Evolutionary conservation across 2,888 invertebrate genomes (phyloP), one percentile per base, ranked within the genome.

Genomic region (Leptinotarsa juncta): DNA sequence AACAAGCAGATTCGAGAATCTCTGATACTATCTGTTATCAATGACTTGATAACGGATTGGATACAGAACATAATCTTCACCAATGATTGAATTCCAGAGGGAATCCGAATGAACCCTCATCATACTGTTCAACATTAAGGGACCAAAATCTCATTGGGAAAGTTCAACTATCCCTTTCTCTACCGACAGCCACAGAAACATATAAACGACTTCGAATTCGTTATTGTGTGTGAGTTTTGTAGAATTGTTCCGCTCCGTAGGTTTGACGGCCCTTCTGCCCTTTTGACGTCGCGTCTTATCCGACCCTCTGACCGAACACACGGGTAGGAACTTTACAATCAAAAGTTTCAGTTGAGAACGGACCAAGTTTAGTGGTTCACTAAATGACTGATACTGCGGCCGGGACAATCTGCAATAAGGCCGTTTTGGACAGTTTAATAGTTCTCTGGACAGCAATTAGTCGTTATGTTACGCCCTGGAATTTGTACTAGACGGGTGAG

Each of bases 331-430:
- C 70, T 72, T 73, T 73, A 71, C 76, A 76, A 76, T 76, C 76
- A 76, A 76, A 57, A 76, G 73, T 76, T 73, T 76, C 65, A 73
- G 72, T 72, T 67, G 73, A 73, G 70, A 74, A 67, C 71, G 65
- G 55, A 66, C 65, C 71, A 71, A 76, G 71, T 71, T 73, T 73
- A 73, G 69, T 71, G 73, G 73, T 73, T 73, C 73, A 53, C 72
- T 72, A 72, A 72, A 72, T 75, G 75, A 72, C 50, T 66, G 75
- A 75, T 72, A 76, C 73, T 72, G 76, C 70, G 76, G 73, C 66
- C 71, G 73, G 67, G 57, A 65, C 71, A 71, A 73, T 73, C 71
- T 71, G 71, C 73, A 76, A 72, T 75, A 70, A 75, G 72, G 70
- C 70, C 70, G 67, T 67, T 72, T 70, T 60, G 69, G 75, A 75